phyloP scores from a whole-genome alignment of 2,797 vertebrate genomes.

The Hirundo rustica region DNA sequence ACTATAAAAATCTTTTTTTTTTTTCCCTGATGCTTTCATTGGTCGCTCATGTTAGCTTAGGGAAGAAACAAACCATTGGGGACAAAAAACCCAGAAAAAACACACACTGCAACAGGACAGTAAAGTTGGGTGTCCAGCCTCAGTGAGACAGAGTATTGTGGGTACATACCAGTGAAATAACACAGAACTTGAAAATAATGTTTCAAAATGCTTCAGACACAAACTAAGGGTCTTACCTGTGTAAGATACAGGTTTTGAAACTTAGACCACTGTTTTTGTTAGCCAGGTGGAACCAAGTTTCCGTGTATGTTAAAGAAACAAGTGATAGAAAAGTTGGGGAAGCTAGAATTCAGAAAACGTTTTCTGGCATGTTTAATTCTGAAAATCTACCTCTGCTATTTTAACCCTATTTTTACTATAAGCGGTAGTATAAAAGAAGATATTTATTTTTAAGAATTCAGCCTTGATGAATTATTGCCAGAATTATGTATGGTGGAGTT shows the following conservation, averaged over 20 bases:
- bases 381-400: not conserved
- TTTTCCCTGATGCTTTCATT: not conserved
- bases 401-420: not conserved
- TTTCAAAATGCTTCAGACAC: not conserved
- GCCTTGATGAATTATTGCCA: not conserved
- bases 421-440: not conserved
- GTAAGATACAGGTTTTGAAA: not conserved
- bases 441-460: not conserved
- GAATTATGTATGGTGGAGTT: not conserved
- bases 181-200: not conserved
- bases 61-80: no score
- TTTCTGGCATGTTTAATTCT: not conserved
- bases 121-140: not conserved
- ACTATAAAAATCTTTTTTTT: accelerated
- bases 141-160: not conserved
- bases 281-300: not conserved
- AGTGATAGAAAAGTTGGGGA: not conserved
- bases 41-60: accelerated
- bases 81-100: no score
- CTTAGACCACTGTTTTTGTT: not conserved
- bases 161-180: not conserved
- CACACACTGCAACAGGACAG: not conserved
- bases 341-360: not conserved
- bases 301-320: not conserved
- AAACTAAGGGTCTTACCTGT: not conserved